A percentile compares a stretch with the other conserved stretches of the same genome.
These are phyloP conservation scores for Hemaris fuciformis DNA, from an alignment of 2,888 invertebrate genomes.

Conservation along the genomic window DNA sequence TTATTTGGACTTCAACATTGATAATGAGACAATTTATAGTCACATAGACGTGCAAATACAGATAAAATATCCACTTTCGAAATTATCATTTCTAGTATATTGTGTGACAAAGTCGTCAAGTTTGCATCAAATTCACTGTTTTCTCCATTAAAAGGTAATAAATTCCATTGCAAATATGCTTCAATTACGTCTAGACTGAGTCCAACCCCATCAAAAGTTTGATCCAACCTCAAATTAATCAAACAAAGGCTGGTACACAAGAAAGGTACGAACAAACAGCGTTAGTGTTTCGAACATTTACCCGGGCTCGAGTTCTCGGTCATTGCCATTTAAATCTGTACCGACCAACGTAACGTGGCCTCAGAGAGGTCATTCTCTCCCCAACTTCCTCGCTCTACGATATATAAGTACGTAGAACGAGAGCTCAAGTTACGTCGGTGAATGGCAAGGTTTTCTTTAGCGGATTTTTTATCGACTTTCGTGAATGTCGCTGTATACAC, in stretches of 20 bases:
- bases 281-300: conserved; percentile 33
- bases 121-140: no score
- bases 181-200: not conserved
- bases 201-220: not conserved
- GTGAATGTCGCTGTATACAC: conserved; percentile 19
- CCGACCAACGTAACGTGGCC: conserved; percentile 36
- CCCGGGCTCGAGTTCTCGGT: conserved; percentile 42
- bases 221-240: not conserved
- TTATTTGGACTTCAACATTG: no score
- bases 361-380: conserved; percentile 30
- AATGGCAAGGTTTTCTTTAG: conserved; percentile 26
- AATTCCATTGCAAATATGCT: not conserved
- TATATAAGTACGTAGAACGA: conserved; percentile 6
- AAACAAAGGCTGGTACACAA: conserved; percentile 13
- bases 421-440: conserved; percentile 32
- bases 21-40: no score
- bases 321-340: conserved; percentile 60
- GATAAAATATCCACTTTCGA: no score
- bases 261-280: conserved; percentile 27
- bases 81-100: no score
- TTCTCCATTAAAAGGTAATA: no score
- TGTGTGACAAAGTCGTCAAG: no score
- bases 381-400: conserved; percentile 10
- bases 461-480: conserved; percentile 31
- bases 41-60: no score